Evolutionary conservation across 2,113 vertebrate species (phyloP).

Genomic region (Nothocercus nigrocapillus): DNA sequence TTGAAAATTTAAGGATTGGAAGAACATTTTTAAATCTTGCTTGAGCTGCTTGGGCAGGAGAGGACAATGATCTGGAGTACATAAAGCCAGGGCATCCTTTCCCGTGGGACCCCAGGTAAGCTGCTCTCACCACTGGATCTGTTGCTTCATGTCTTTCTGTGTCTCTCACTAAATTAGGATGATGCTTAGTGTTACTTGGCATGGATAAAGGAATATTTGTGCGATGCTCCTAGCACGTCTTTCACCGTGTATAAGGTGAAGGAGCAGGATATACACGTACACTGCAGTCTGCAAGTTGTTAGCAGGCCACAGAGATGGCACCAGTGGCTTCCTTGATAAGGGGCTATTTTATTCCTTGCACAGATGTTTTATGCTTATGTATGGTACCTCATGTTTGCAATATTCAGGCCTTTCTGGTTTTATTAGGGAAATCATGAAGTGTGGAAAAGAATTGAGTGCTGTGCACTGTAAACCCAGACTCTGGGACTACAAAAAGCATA

Average conservation of each 20-base stretch:
- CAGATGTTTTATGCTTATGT: fast-evolving
- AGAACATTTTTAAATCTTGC: background rate
- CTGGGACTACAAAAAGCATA: background rate
- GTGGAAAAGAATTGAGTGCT: background rate
- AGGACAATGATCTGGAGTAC: background rate
- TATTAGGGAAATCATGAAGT: background rate
- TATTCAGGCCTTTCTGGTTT: background rate
- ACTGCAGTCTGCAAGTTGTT: background rate
- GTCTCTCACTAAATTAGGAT: background rate
- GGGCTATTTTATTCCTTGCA: background rate
- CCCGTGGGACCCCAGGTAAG: background rate
- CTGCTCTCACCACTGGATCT: background rate
- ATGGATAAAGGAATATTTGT: background rate
- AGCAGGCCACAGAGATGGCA: background rate
- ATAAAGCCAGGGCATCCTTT: background rate
- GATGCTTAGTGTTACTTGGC: background rate
- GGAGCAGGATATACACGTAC: background rate
- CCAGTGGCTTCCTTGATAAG: background rate
- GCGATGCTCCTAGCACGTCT: too few species aligned
- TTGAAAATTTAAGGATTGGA: background rate
- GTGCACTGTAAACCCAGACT: background rate
- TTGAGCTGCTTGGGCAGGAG: too few species aligned
- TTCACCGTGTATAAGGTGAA: background rate
- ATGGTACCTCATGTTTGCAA: background rate
- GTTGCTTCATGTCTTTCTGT: background rate